Percentiles rank a stretch among this genome's conserved stretches.
Evolutionary conservation across 1,140 invertebrate species (phyloP).

Genomic region (Drosophila ercepeae): DNA sequence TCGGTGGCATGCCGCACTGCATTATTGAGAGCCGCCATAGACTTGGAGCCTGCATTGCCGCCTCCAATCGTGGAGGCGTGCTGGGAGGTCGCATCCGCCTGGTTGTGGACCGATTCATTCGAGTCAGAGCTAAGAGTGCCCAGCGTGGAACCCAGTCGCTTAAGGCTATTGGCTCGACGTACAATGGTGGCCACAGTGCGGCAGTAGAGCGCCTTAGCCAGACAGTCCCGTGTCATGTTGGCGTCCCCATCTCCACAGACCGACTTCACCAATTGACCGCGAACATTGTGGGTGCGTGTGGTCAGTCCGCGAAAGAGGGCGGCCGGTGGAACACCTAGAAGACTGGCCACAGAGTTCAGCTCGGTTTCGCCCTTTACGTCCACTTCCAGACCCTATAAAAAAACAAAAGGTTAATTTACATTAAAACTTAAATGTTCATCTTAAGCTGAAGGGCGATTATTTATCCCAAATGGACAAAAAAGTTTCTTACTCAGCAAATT

Average conservation of each 20-base stretch:
- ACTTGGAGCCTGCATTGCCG: conserved; percentile 91
- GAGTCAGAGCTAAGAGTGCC: conserved; percentile 95
- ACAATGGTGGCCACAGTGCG: conserved; percentile 98
- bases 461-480: conserved; percentile 19
- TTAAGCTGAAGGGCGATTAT: background rate
- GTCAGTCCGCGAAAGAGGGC: conserved; percentile 92
- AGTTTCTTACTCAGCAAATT: conserved; percentile 69
- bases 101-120: conserved; percentile 95
- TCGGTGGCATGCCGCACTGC: conserved; percentile 96
- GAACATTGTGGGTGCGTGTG: conserved; percentile 91
- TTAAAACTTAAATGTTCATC: background rate
- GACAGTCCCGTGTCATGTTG: conserved; percentile 93
- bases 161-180: conserved; percentile 94
- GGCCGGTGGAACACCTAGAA: conserved; percentile 91
- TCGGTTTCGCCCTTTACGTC: conserved; percentile 91
- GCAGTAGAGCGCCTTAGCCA: conserved; percentile 97
- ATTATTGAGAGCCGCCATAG: conserved; percentile 95
- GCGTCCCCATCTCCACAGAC: conserved; percentile 93
- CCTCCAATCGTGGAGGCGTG: conserved; percentile 94
- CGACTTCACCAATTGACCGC: conserved; percentile 93
- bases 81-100: conserved; percentile 92
- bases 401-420: background rate
- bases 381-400: conserved; percentile 87
- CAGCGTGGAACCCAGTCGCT: conserved; percentile 93
- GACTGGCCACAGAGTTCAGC: conserved; percentile 91